Evolutionary conservation across 2,797 vertebrate genomes (phyloP).

Genomic region (Phalloptychus januarius): DNA sequence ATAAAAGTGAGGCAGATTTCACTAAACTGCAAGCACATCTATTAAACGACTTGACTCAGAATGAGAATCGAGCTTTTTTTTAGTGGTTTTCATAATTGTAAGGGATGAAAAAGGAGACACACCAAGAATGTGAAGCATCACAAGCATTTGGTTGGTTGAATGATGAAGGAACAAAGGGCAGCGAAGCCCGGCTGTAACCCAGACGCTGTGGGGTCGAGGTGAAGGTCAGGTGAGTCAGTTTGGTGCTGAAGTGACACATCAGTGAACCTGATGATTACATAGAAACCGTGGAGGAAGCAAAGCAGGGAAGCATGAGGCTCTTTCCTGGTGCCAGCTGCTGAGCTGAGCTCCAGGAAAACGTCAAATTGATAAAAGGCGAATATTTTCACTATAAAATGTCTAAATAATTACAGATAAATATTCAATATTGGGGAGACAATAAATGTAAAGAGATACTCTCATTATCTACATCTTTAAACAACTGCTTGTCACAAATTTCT

Average conservation of each 20-base stretch:
- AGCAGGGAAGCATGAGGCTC: not conserved
- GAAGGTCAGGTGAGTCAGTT: conserved; percentile 61
- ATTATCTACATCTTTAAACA: not conserved
- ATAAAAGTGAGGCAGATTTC: conserved; percentile 1
- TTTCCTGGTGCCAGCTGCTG: conserved; percentile 35
- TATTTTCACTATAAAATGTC: not conserved
- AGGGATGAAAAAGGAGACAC: conserved; percentile 63
- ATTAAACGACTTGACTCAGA: conserved; percentile 6
- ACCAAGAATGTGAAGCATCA: conserved; percentile 61
- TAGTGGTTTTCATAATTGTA: conserved; percentile 20
- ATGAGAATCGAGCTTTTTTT: conserved; percentile 14
- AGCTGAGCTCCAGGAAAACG: conserved; percentile 6
- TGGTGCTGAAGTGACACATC: conserved; percentile 45
- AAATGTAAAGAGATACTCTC: not conserved
- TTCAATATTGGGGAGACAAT: not conserved
- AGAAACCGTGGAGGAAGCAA: conserved; percentile 19
- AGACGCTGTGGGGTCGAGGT: conserved; percentile 34
- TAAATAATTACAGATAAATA: not conserved
- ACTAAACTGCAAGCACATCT: not conserved
- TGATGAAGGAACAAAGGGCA: conserved; percentile 39
- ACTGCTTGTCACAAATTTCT: not conserved
- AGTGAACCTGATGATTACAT: conserved; percentile 42
- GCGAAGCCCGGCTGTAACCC: conserved; percentile 37
- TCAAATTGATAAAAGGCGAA: not conserved
- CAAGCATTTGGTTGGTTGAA: conserved; percentile 43